Evolutionary conservation across 1,140 invertebrate species (phyloP).

Genomic region (Apocrypta bakeri): DNA sequence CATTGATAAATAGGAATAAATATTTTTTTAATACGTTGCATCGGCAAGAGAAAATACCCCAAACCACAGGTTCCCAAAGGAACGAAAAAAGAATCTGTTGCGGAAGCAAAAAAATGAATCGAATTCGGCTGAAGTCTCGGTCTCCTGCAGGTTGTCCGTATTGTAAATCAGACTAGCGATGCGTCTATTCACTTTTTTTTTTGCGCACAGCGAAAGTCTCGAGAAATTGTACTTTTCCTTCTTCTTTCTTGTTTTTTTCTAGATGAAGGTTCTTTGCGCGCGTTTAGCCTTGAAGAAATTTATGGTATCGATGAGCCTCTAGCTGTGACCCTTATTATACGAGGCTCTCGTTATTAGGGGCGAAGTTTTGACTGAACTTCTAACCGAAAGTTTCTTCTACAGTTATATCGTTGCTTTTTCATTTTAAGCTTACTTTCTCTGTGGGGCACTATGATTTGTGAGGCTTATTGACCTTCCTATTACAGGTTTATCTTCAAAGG

Average conservation of each 20-base stretch:
- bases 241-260: not conserved
- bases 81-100: not conserved
- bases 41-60: too few species aligned
- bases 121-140: not conserved
- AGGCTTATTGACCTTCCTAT: not conserved
- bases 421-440: too few species aligned
- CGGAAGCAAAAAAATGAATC: not conserved
- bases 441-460: too few species aligned
- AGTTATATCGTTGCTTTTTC: not conserved
- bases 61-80: too few species aligned
- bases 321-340: not conserved
- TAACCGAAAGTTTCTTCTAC: not conserved
- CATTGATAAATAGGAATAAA: too few species aligned
- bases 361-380: not conserved
- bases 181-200: not conserved
- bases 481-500: not conserved
- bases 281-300: constrained; percentile 35
- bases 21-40: too few species aligned
- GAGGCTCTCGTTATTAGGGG: not conserved
- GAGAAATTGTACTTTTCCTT: not conserved
- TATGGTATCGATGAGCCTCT: constrained; percentile 18
- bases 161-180: not conserved
- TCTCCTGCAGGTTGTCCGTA: not conserved
- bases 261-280: not conserved
- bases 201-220: not conserved